Conservation (phyloP, 1,140 invertebrate genomes). For the Drosophila truncata region DNA sequence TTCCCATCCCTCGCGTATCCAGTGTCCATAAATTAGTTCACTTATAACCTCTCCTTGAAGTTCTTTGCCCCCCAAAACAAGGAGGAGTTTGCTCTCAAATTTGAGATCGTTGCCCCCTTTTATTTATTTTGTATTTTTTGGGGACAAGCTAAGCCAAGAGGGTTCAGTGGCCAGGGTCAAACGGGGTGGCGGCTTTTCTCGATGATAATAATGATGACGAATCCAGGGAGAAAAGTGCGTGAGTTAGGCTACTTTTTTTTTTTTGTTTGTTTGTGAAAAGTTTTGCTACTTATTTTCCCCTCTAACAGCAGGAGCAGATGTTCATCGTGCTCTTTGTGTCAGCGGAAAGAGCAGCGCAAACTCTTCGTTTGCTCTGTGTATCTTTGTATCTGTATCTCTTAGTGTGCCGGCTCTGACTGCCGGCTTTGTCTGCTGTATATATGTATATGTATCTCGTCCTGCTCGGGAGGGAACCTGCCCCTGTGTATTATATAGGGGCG, state of each 20-base stretch:
- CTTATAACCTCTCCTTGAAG: not conserved
- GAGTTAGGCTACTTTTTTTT: not conserved
- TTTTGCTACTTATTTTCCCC: slow-evolving; percentile 15
- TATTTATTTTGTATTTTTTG: not conserved
- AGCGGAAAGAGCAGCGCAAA: slow-evolving; percentile 21
- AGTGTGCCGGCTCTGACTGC: slow-evolving; percentile 47
- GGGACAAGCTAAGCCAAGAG: not conserved
- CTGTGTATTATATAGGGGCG: slow-evolving; percentile 33
- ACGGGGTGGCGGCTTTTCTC: not conserved
- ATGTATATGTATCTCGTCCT: slow-evolving; percentile 21
- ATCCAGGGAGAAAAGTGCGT: slow-evolving; percentile 16
- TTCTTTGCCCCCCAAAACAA: slow-evolving; percentile 2
- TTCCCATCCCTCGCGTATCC: not conserved
- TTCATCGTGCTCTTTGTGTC: slow-evolving; percentile 12
- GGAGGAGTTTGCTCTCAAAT: slow-evolving; percentile 19
- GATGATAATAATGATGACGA: not conserved
- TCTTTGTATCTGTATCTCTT: slow-evolving; percentile 13
- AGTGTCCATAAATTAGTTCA: slow-evolving; percentile 31
- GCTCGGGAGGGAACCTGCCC: slow-evolving; percentile 21
- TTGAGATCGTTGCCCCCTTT: slow-evolving; percentile 11
- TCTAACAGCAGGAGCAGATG: slow-evolving; percentile 11
- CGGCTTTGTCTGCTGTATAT: slow-evolving; percentile 35
- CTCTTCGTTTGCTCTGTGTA: slow-evolving; percentile 15
- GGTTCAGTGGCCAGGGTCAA: slow-evolving; percentile 9
- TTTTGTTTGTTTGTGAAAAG: slow-evolving; percentile 8